A percentile compares a stretch with the other conserved stretches of the same genome.
Conservation (phyloP, 2,888 invertebrate genomes). For the Homarus gammarus region DNA sequence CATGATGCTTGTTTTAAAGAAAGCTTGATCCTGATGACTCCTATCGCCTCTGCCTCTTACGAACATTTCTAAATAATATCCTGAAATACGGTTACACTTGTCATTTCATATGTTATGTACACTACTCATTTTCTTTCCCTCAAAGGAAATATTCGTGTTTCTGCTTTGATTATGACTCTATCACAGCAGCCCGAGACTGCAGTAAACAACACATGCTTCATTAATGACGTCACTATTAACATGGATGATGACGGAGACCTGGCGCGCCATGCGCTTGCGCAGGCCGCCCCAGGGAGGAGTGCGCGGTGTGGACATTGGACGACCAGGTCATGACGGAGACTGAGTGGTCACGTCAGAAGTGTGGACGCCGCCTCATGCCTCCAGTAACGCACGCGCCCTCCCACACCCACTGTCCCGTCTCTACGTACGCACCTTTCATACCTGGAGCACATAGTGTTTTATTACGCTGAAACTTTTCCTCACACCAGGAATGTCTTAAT, state of each 20-base stretch:
- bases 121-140: not conserved
- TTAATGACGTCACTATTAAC: not conserved
- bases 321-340: constrained; percentile 20
- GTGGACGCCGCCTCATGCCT: not conserved
- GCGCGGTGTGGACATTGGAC: not conserved
- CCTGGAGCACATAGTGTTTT: not conserved
- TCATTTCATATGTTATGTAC: not conserved
- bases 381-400: not conserved
- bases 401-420: no score
- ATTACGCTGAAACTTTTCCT: no score
- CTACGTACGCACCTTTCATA: not conserved
- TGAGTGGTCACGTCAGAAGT: not conserved
- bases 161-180: no score
- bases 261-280: constrained; percentile 8
- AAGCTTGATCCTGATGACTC: not conserved
- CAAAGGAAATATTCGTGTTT: no score
- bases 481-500: no score
- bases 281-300: constrained; percentile 12
- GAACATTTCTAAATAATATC: not conserved
- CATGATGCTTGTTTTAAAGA: constrained; percentile 23
- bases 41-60: not conserved
- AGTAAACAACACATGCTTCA: no score
- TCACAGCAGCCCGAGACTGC: no score
- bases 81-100: not conserved
- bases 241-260: not conserved